Percentiles rank a stretch among this genome's conserved stretches.
These are phyloP conservation scores for Naso thynnoides DNA, from an alignment of 2,797 vertebrate genomes.

Conservation along the genomic window DNA sequence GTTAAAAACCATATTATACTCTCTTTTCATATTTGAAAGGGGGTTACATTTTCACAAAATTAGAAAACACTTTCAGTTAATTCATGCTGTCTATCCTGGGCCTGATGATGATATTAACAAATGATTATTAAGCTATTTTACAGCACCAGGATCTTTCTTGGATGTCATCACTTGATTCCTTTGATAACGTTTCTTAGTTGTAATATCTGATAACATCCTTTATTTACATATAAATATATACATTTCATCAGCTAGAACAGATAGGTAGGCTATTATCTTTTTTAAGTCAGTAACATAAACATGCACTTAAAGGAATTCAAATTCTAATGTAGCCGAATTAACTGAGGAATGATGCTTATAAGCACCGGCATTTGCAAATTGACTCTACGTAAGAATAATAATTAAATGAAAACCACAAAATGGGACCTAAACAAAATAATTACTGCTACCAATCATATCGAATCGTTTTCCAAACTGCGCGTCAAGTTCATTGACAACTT, in stretches of 20 bases:
- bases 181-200: neutral
- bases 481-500: neutral
- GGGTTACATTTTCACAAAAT: neutral
- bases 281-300: neutral
- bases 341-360: neutral
- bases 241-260: neutral
- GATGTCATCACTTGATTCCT: neutral
- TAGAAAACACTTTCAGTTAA: neutral
- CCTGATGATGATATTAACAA: neutral
- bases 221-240: neutral
- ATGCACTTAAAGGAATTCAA: neutral
- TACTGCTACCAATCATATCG: too few species aligned
- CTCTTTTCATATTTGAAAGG: neutral
- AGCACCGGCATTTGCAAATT: too few species aligned
- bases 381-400: neutral
- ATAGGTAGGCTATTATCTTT: neutral
- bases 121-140: neutral
- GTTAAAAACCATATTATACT: too few species aligned
- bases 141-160: neutral
- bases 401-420: neutral
- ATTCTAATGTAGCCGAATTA: too few species aligned
- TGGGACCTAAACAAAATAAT: neutral
- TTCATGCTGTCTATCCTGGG: neutral
- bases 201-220: neutral
- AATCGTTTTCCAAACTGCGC: neutral